Base-by-base conservation (phyloP, 1,140 invertebrate species). In the Megalonaias nervosa region DNA sequence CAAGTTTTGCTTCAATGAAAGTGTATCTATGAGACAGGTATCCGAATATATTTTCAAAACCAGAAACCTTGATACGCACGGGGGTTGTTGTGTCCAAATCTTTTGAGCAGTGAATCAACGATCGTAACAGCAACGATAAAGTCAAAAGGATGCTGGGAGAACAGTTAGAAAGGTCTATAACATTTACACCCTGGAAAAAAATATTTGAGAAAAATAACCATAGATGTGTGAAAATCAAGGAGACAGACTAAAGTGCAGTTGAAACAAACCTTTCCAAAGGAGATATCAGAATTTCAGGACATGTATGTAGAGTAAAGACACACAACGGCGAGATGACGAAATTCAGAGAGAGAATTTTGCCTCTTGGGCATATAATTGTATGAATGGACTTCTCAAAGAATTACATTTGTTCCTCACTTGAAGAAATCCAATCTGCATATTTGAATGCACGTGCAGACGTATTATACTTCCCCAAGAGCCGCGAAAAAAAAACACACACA, bases 381-480 rank as follows among this genome's bases (percentile, higher is more conserved):
- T 76, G 81, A n/a, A 81, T 84, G 75, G 83, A 82, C 66, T 84
- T 85, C 77, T 77, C 81, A 17, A 79, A 85, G 68, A 83, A 81
- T 59, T 81, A 79, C 21, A 62, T 13, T 12, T 82, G 77, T 66
- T 72, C 69, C 31, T 60, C 19, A 19, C 72, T 77, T 12, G 77
- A 84, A 59, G 82, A 84, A 68, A 78, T 84, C 19, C 82, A 84
- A 55, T 74, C 70, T 12, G 82, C 80, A 0, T 82, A 80, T 21
- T 84, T 75, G 82, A 82, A 80, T 61, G 31, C 61, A 23, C 80
- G 78, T 56, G 80, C 72, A 12, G 71, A 69, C 14, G 78, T 81
- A n/a, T 31, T 72, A 9, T 82, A 84, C 62, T 74, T 26, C 26
- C 26, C 26, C 26, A 31, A 31, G 26, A 31, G 26, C 26, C 26